These are phyloP conservation scores for Brachionus asplanchnoidis DNA, from an alignment of 1,140 invertebrate species.

Conservation along the genomic window DNA sequence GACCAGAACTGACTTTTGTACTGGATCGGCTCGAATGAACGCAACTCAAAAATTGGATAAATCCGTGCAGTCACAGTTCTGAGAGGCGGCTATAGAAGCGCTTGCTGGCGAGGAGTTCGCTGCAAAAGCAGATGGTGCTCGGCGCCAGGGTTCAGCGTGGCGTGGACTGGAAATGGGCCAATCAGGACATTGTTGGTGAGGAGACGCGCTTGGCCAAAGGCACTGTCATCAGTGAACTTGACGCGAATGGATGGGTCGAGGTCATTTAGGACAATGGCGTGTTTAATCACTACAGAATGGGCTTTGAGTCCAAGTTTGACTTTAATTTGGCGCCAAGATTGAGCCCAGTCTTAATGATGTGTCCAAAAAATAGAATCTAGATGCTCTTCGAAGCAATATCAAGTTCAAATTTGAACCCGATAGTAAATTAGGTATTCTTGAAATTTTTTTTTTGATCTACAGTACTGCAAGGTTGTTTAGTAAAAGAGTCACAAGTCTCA, in stretches of 20 bases:
- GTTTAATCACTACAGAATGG: too few relatives aligned
- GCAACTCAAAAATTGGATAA: slow-evolving; percentile 91
- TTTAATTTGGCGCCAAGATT: slow-evolving; percentile 60
- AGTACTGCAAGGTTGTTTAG: too few relatives aligned
- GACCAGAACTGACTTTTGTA: slow-evolving; percentile 94
- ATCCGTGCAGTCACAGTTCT: slow-evolving; percentile 63
- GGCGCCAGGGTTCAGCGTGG: slow-evolving; percentile 81
- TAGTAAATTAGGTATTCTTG: background rate
- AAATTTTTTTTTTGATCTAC: too few relatives aligned
- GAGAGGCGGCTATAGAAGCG: slow-evolving; percentile 61
- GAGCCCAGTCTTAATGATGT: background rate
- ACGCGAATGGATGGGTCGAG: slow-evolving; percentile 89
- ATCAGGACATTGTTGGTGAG: slow-evolving; percentile 73
- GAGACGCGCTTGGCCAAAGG: slow-evolving; percentile 62
- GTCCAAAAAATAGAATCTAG: background rate
- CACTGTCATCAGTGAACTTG: slow-evolving; percentile 83
- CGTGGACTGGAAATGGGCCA: slow-evolving; percentile 95
- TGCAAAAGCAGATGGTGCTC: too few relatives aligned
- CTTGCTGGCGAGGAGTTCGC: slow-evolving; percentile 57
- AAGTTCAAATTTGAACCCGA: slow-evolving; percentile 31
- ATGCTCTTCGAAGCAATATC: background rate
- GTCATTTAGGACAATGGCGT: slow-evolving; percentile 93
- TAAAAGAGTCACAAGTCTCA: too few relatives aligned
- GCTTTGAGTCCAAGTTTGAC: slow-evolving; percentile 93
- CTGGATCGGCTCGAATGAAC: slow-evolving; percentile 93